Evolutionary conservation across 2,888 invertebrate species (phyloP).

Genomic region (Morpho helenor): DNA sequence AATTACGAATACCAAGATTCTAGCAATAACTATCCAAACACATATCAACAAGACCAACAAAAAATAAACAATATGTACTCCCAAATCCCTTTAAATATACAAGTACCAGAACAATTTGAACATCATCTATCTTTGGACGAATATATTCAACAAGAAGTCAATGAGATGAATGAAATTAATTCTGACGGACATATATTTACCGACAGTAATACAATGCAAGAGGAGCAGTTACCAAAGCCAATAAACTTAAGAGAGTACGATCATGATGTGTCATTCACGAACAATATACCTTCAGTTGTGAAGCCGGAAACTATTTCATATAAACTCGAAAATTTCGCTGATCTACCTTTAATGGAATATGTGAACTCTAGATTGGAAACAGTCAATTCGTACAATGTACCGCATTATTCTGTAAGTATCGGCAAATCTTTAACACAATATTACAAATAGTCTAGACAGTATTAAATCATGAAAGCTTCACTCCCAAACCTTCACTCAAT

Average conservation of each 20-base stretch:
- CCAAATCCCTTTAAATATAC: constrained; percentile 29
- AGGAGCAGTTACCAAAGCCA: constrained; percentile 52
- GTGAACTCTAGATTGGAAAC: constrained; percentile 53
- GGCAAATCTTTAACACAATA: background rate
- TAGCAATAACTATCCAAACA: constrained; percentile 11
- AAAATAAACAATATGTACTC: constrained; percentile 16
- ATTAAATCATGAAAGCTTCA: background rate
- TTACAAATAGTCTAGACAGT: too few species aligned
- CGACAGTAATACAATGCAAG: constrained; percentile 34
- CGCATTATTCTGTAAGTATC: constrained; percentile 69
- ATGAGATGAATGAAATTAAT: constrained; percentile 21
- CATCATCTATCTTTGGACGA: constrained; percentile 33
- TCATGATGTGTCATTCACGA: constrained; percentile 48
- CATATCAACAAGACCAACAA: constrained; percentile 3
- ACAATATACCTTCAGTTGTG: constrained; percentile 50
- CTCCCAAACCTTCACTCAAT: constrained; percentile 4
- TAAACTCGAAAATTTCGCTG: constrained; percentile 57
- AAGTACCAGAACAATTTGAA: constrained; percentile 33
- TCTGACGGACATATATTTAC: constrained; percentile 28
- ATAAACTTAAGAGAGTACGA: constrained; percentile 54
- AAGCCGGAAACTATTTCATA: constrained; percentile 41
- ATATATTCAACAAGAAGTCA: constrained; percentile 33
- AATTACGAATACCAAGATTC: constrained; percentile 3
- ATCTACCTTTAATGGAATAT: constrained; percentile 62
- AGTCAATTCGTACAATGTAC: constrained; percentile 65